Percentiles rank a stretch among this genome's conserved stretches.
These are phyloP conservation scores for Sparus aurata DNA, from an alignment of 2,797 vertebrate genomes.

Conservation along the genomic window DNA sequence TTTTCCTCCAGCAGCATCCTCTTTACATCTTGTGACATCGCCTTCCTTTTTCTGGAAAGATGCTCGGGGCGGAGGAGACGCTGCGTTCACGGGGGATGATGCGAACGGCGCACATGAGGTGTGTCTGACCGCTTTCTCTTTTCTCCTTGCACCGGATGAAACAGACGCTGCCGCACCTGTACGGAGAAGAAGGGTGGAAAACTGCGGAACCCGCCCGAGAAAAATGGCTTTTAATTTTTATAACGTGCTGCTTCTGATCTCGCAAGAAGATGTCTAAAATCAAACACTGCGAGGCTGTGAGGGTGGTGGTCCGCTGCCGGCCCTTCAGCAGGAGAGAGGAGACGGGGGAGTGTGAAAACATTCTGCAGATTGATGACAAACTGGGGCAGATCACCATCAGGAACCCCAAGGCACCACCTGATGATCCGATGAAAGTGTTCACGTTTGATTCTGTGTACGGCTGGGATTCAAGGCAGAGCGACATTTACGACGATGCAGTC, in stretches of 20 bases:
- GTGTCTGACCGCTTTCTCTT: conserved; percentile 26
- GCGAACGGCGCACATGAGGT: conserved; percentile 22
- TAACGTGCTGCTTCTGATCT: conserved; percentile 25
- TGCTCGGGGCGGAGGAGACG: conserved; percentile 55
- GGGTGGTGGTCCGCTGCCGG: conserved; percentile 97
- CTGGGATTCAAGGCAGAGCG: conserved; percentile 89
- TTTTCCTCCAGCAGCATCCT: conserved; percentile 50
- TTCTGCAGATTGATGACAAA: conserved; percentile 91
- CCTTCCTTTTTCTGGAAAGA: conserved; percentile 22
- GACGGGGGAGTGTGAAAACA: conserved; percentile 84
- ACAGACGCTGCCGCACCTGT: conserved; percentile 40
- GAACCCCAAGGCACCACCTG: conserved; percentile 89
- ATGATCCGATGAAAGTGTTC: conserved; percentile 94
- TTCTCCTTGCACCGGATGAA: not conserved
- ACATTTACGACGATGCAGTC: conserved; percentile 94
- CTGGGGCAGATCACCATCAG: conserved; percentile 94
- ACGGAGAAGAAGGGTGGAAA: conserved; percentile 15
- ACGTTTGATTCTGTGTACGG: conserved; percentile 96
- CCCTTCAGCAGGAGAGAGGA: conserved; percentile 91
- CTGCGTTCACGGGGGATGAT: conserved; percentile 12
- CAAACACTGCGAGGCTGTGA: conserved; percentile 90
- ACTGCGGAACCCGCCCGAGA: conserved; percentile 30
- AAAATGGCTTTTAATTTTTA: not conserved
- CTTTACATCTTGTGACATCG: conserved; percentile 23
- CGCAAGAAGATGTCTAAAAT: conserved; percentile 81